phyloP scores from a whole-genome alignment of 2,888 invertebrate genomes.

The Pycnomerus fuliginosus region DNA sequence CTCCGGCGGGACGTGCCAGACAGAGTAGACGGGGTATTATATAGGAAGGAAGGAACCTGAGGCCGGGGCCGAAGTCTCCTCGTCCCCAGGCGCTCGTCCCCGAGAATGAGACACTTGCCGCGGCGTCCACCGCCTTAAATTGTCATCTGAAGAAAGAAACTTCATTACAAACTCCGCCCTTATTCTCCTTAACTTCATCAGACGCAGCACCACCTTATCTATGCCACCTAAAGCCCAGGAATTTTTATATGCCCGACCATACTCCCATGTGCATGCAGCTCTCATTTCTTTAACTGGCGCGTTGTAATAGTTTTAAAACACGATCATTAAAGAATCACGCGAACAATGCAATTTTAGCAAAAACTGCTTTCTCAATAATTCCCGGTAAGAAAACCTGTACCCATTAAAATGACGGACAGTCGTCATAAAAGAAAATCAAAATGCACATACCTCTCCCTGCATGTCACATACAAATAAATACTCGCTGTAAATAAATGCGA shows the following conservation, averaged over 20 bases:
- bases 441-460: constrained; percentile 46
- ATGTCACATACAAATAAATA: constrained; percentile 41
- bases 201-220: too few relatives aligned
- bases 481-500: constrained; percentile 38
- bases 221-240: constrained; percentile 16
- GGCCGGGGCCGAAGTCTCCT: constrained; percentile 38
- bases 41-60: constrained; percentile 50
- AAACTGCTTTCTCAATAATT: constrained; percentile 39
- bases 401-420: constrained; percentile 47
- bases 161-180: constrained; percentile 39
- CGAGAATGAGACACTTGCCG: constrained; percentile 52
- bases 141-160: constrained; percentile 50
- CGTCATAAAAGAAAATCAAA: constrained; percentile 44
- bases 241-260: constrained; percentile 22
- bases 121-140: constrained; percentile 46
- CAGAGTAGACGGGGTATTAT: constrained; percentile 53
- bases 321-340: constrained; percentile 41
- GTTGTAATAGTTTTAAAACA: constrained; percentile 29
- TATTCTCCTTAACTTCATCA: too few relatives aligned
- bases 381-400: constrained; percentile 41
- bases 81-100: constrained; percentile 51
- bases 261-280: constrained; percentile 26
- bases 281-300: constrained; percentile 19
- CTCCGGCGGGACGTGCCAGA: constrained; percentile 54
- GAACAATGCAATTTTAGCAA: constrained; percentile 38